A percentile compares a stretch with the other conserved stretches of the same genome.
phyloP scores from a whole-genome alignment of 2,797 vertebrate genomes.

The Sebastes diploproa region DNA sequence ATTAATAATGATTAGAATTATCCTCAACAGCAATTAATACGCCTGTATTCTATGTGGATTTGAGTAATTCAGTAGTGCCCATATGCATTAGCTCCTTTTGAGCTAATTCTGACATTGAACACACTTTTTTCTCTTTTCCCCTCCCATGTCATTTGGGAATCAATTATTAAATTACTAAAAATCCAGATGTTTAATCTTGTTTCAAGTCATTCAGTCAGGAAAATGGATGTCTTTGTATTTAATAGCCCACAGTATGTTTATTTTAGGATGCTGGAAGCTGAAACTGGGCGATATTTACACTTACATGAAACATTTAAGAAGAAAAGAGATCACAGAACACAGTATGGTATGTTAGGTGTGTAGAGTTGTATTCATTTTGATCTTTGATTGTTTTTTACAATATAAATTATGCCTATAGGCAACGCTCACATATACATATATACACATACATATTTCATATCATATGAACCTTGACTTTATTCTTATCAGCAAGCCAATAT shows the following conservation, averaged over 20 bases:
- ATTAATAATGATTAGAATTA: not conserved
- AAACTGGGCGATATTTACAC: not conserved
- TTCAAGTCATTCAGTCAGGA: slow-evolving; percentile 7
- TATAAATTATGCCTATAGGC: not conserved
- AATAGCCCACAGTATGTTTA: slow-evolving; percentile 1
- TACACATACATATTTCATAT: not conserved
- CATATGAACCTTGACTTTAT: not conserved
- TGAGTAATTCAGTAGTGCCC: not conserved
- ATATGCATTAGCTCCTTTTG: slow-evolving; percentile 3
- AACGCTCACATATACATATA: not conserved
- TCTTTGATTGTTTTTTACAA: not conserved
- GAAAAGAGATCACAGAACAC: not conserved
- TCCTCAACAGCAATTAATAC: not conserved
- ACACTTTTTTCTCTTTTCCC: not conserved
- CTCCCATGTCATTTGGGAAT: not conserved
- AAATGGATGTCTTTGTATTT: slow-evolving; percentile 5
- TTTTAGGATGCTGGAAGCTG: not conserved
- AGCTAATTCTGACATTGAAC: slow-evolving; percentile 6
- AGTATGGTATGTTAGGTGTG: not conserved
- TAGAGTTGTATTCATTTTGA: not conserved
- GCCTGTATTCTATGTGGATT: not conserved
- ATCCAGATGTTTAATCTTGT: slow-evolving; percentile 9
- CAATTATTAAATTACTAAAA: slow-evolving; percentile 6
- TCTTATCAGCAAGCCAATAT: not conserved
- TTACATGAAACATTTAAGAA: not conserved